phyloP scores from a whole-genome alignment of 1,140 invertebrate species.

The Cataglyphis hispanica region DNA sequence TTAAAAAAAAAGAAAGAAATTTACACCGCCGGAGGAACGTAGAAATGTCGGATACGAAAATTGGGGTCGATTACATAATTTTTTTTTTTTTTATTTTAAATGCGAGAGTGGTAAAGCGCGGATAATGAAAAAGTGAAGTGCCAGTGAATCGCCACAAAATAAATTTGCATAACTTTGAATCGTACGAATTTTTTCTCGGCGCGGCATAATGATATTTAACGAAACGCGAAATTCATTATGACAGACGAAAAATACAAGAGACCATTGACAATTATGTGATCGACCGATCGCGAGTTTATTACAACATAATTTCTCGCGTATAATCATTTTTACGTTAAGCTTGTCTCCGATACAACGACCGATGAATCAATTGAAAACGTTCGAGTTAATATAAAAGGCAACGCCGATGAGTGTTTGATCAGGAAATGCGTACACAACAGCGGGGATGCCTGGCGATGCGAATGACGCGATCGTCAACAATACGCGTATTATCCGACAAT shows the following conservation, averaged over 20 bases:
- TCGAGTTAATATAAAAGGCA: not conserved
- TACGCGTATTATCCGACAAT: slow-evolving; percentile 40
- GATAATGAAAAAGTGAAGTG: not conserved
- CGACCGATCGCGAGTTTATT: not conserved
- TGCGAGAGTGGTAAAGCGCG: not conserved
- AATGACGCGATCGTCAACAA: slow-evolving; percentile 53
- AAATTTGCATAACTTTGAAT: not conserved
- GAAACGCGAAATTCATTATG: not conserved
- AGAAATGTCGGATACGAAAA: not conserved
- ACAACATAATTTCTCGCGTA: not conserved
- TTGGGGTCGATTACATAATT: not conserved
- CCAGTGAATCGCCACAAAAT: not conserved
- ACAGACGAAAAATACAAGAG: not conserved
- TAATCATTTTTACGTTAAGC: not conserved
- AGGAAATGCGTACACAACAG: slow-evolving; percentile 32
- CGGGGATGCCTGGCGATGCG: slow-evolving; percentile 13
- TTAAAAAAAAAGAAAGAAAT: too few relatives aligned
- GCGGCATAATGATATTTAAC: not conserved
- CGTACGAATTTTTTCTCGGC: not conserved
- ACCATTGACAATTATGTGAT: not conserved
- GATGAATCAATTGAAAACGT: not conserved
- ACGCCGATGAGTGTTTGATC: slow-evolving; percentile 44
- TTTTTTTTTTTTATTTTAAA: not conserved
- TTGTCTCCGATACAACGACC: not conserved
- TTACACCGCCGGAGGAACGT: not conserved